Evolutionary conservation across 2,797 vertebrate genomes (phyloP), one percentile per base, ranked within the genome.

Genomic region (Simalia tracyae): DNA sequence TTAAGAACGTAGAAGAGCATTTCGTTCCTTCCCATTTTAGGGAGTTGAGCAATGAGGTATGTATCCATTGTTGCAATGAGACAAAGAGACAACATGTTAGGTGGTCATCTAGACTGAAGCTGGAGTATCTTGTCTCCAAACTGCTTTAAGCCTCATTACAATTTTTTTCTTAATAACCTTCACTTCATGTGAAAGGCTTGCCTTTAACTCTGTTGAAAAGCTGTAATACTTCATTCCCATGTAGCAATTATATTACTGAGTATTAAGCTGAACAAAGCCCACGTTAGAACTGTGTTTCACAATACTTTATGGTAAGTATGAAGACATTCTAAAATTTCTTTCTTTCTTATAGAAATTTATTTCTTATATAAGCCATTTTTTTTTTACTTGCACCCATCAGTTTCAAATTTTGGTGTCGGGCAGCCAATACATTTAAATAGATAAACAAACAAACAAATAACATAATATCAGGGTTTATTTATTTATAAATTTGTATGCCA

Each of bases 131-230:
- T 95, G 88, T 96, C 96, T 97, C 95, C 89, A 94, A 95, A 95
- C 96, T 95, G 95, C 96, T 97, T 97, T 97, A 95, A 97, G 93
- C 97, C 96, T 96, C 87, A 87, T 97, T 97, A 94, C 96, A 95
- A 97, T 98, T 97, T 97, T 96, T 97, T 97, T 97, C 96, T 97
- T 97, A 97, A 97, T 97, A 97, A 97, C 96, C 95, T 64, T 12
- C 89, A 94, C 96, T 97, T 97, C 96, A 96, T 95, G 96, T 93
- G 95, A 97, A 98, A 97, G 87, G 95, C 96, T 97, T 92, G 90
- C 96, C 96, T 98, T 96, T 96, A 96, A 96, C 95, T 97, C 96
- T 93, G 91, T 93, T 95, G 95, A 96, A 97, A 95, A 96, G 94
- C 95, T 94, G 96, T 94, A 94, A 92, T 64, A 91, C 85, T 97